Conservation (phyloP, 2,888 invertebrate genomes). For the Lithophane semibrunnea region DNA sequence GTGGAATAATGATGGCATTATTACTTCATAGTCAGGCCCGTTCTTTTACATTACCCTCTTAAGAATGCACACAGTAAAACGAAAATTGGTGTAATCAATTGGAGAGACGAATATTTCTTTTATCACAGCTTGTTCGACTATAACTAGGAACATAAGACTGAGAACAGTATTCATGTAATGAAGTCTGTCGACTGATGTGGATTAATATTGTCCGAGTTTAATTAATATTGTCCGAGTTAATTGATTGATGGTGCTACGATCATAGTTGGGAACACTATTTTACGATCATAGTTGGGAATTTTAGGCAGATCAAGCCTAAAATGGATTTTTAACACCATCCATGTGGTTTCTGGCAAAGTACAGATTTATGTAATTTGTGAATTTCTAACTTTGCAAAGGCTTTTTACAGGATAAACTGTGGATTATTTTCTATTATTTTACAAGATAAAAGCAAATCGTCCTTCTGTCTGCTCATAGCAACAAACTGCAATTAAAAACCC, state of each 20-base stretch:
- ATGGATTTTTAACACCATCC: background rate
- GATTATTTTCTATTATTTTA: background rate
- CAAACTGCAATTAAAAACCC: background rate
- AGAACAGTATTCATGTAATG: background rate
- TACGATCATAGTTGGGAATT: too few species aligned
- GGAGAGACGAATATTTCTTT: background rate
- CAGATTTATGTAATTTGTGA: background rate
- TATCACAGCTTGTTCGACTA: background rate
- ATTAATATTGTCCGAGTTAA: background rate
- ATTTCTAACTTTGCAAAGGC: background rate
- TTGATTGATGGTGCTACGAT: background rate
- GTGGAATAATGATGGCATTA: too few species aligned
- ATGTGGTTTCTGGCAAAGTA: too few species aligned
- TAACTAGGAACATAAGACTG: background rate
- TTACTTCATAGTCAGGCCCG: too few species aligned
- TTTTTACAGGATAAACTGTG: background rate
- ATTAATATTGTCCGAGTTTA: background rate
- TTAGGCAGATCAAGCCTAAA: too few species aligned
- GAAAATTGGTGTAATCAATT: background rate
- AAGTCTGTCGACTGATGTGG: background rate
- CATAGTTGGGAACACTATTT: too few species aligned
- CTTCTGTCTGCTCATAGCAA: background rate
- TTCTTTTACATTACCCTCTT: background rate
- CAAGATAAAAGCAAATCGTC: background rate
- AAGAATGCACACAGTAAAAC: background rate